phyloP scores from a whole-genome alignment of 2,888 invertebrate species.

The Drosophila mimetica region DNA sequence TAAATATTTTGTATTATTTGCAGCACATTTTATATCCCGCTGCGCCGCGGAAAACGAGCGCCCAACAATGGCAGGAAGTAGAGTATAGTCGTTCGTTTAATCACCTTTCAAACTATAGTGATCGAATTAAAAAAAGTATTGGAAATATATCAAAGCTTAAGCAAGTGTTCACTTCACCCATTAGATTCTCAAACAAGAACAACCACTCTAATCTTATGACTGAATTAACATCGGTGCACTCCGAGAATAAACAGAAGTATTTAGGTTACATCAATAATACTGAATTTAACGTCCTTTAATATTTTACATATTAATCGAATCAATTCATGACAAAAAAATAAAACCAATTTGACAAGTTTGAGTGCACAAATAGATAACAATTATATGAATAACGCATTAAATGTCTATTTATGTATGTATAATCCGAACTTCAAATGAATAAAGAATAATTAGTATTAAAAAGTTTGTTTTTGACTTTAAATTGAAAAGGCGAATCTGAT shows the following conservation, averaged over 20 bases:
- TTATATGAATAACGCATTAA: slow-evolving; percentile 41
- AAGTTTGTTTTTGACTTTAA: not conserved
- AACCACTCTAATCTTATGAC: slow-evolving; percentile 45
- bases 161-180: slow-evolving; percentile 25
- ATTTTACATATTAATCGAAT: slow-evolving; percentile 42
- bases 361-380: slow-evolving; percentile 45
- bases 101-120: slow-evolving; percentile 50
- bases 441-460: slow-evolving; percentile 33
- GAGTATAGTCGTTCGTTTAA: slow-evolving; percentile 45
- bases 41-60: slow-evolving; percentile 34
- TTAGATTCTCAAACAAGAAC: slow-evolving; percentile 36
- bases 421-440: slow-evolving; percentile 39
- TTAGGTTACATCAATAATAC: slow-evolving; percentile 51
- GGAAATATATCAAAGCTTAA: slow-evolving; percentile 37
- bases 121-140: slow-evolving; percentile 47
- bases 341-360: slow-evolving; percentile 39
- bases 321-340: slow-evolving; percentile 35
- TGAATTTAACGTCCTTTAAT: slow-evolving; percentile 41
- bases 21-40: slow-evolving; percentile 53
- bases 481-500: no score
- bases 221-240: slow-evolving; percentile 25
- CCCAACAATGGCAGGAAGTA: slow-evolving; percentile 51
- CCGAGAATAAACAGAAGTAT: slow-evolving; percentile 45
- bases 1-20: not conserved
- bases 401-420: slow-evolving; percentile 43